Conservation (phyloP, 2,888 invertebrate species). For the Harpalus rubripes region DNA sequence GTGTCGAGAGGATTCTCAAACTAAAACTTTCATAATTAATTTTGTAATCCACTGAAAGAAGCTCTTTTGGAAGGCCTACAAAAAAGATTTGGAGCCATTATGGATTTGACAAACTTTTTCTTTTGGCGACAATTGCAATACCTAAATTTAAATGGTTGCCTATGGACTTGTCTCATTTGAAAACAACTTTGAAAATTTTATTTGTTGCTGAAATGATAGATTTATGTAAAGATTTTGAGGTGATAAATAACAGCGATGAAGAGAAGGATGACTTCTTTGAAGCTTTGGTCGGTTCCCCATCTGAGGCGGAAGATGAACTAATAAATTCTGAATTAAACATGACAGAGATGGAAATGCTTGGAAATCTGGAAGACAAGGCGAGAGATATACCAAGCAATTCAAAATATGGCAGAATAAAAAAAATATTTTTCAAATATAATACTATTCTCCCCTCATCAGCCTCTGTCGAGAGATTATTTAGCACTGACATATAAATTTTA, state of each 20-base stretch:
- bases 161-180: slow-evolving; percentile 9
- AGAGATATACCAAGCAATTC: slow-evolving; percentile 2
- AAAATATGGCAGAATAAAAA: slow-evolving; percentile 1
- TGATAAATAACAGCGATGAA: slow-evolving; percentile 8
- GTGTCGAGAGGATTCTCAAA: slow-evolving; percentile 13
- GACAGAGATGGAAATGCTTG: neutral
- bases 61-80: neutral
- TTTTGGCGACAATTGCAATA: slow-evolving; percentile 10
- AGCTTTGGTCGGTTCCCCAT: slow-evolving; percentile 14
- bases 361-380: neutral
- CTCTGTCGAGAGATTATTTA: neutral
- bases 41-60: slow-evolving; percentile 9
- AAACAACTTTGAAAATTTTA: slow-evolving; percentile 3
- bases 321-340: neutral
- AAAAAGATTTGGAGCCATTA: slow-evolving; percentile 8
- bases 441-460: slow-evolving; percentile 3
- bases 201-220: slow-evolving; percentile 7
- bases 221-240: slow-evolving; percentile 4
- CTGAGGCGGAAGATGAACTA: slow-evolving; percentile 13
- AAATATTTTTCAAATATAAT: neutral
- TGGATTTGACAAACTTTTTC: slow-evolving; percentile 21
- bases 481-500: slow-evolving; percentile 1
- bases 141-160: slow-evolving; percentile 36
- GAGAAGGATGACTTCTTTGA: slow-evolving; percentile 16
- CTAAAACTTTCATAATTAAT: neutral